Evolutionary conservation across 2,888 invertebrate genomes (phyloP).

Genomic region (Dynastes grantii): DNA sequence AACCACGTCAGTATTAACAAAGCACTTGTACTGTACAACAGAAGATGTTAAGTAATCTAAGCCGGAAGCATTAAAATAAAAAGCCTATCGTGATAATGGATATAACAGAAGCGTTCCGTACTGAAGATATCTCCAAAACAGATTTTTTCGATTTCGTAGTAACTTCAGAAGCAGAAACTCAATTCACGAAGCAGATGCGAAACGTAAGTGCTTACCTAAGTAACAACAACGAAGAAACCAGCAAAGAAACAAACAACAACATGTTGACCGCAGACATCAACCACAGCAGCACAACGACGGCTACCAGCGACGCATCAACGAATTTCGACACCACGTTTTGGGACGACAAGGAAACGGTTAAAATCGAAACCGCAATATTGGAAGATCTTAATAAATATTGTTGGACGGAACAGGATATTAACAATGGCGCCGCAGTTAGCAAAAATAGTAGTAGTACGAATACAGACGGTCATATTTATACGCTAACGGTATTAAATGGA

Average conservation of each 20-base stretch:
- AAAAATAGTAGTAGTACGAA: slow-evolving; percentile 70
- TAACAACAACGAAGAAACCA: slow-evolving; percentile 71
- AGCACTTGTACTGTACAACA: slow-evolving; percentile 22
- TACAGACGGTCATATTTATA: slow-evolving; percentile 89
- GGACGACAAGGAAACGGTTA: slow-evolving; percentile 83
- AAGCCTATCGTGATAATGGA: slow-evolving; percentile 76
- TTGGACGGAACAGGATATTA: slow-evolving; percentile 78
- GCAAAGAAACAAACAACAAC: slow-evolving; percentile 75
- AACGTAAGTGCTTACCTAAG: slow-evolving; percentile 79
- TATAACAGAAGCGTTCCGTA: slow-evolving; percentile 85
- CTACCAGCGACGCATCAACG: slow-evolving; percentile 69
- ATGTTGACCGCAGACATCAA: slow-evolving; percentile 65
- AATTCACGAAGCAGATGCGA: slow-evolving; percentile 80
- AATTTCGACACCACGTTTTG: slow-evolving; percentile 74
- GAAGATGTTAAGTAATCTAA: slow-evolving; percentile 48
- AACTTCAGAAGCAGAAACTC: slow-evolving; percentile 78
- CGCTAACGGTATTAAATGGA: slow-evolving; percentile 88
- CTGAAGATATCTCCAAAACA: slow-evolving; percentile 88
- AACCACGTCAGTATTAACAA: slow-evolving; percentile 48
- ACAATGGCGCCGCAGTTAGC: slow-evolving; percentile 71
- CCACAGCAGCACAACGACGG: slow-evolving; percentile 70
- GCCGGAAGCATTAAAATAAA: slow-evolving; percentile 32
- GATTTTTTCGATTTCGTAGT: slow-evolving; percentile 93
- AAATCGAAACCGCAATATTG: slow-evolving; percentile 82
- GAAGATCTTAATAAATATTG: slow-evolving; percentile 91